Percentiles rank a stretch among this genome's conserved stretches.
Evolutionary conservation across 1,140 invertebrate genomes (phyloP).

Genomic region (Metaphire vulgaris): DNA sequence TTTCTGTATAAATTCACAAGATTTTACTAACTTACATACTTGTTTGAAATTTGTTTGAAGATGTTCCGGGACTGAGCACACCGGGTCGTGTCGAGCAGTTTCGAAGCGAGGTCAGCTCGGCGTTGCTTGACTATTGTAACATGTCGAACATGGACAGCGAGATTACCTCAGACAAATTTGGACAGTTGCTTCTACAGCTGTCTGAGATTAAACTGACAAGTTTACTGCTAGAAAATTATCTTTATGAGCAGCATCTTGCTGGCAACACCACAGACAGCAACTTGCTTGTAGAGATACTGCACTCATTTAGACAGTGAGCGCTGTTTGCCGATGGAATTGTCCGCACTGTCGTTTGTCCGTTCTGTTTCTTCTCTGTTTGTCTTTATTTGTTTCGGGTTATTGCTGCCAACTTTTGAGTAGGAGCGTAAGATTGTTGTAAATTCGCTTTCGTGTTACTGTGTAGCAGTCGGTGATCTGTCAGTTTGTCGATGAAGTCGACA

Average conservation of each 20-base stretch:
- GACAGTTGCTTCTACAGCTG: conserved; percentile 78
- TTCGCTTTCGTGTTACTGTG: no score
- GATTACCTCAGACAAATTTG: conserved; percentile 89
- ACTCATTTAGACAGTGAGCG: conserved; percentile 66
- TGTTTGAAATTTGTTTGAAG: conserved; percentile 39
- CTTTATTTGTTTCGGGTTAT: no score
- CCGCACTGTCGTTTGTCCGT: no score
- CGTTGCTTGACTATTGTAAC: conserved; percentile 54
- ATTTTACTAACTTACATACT: no score
- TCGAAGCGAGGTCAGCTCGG: conserved; percentile 48
- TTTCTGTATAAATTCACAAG: no score
- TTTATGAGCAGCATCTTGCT: conserved; percentile 78
- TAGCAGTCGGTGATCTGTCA: no score
- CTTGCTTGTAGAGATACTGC: conserved; percentile 95
- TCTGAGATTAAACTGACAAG: conserved; percentile 86
- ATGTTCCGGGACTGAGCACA: conserved; percentile 44
- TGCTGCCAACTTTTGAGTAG: no score
- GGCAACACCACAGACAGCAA: conserved; percentile 86
- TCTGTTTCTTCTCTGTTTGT: no score
- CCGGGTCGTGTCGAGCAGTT: conserved; percentile 42
- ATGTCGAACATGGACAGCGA: conserved; percentile 62
- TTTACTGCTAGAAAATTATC: conserved; percentile 81
- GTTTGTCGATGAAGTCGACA: no score
- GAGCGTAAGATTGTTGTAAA: no score
- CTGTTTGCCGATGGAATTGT: no score